Base-by-base conservation (phyloP, 2,113 vertebrate genomes). In the Mastomys natalensis region DNA sequence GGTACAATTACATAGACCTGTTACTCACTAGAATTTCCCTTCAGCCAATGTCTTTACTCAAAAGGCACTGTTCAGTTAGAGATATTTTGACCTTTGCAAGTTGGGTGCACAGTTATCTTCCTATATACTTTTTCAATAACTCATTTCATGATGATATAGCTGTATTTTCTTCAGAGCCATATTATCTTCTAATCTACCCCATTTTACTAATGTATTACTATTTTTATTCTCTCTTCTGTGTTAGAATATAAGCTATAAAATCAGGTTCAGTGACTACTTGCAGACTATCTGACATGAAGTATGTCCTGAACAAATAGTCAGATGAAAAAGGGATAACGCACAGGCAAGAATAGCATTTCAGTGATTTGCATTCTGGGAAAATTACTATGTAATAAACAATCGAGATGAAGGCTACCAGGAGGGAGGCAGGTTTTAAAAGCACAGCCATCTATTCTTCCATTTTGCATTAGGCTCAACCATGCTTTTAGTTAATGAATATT, bases 401-500 rank as follows among this genome's bases (percentile, higher is more conserved):
- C 12, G 40, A 64, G 31, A 43, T 68, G 64, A 87, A 92, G 8
- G 37, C 24, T 37, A 64, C 16, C 40, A 86, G 40, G 37, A 91
- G 11, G n/a, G 51, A 84, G 77, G 62, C 16, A 89, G 19, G 13
- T 40, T 95, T 94, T 76, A 51, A 93, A 96, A 81, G 72, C 31
- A 85, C 66, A 94, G 74, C 60, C 87, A 95, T 66, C 72, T 13
- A 21, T 43, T 64, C 24, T 6, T 87, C 29, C 78, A 70, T 88
- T 95, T 90, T 93, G 34, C n/a, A 58, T 96, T 93, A 87, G 34
- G n/a, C 58, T 53, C 48, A 66, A 78, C 58, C 9, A n/a, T 95
- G 64, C 76, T 95, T 95, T 95, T 92, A 86, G 45, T 90, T 92
- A 90, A 95, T 96, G 92, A 97, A 93, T 77, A 70, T 91, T 96